Evolutionary conservation across 2,888 invertebrate species (phyloP).

Genomic region (Icerya purchasi): DNA sequence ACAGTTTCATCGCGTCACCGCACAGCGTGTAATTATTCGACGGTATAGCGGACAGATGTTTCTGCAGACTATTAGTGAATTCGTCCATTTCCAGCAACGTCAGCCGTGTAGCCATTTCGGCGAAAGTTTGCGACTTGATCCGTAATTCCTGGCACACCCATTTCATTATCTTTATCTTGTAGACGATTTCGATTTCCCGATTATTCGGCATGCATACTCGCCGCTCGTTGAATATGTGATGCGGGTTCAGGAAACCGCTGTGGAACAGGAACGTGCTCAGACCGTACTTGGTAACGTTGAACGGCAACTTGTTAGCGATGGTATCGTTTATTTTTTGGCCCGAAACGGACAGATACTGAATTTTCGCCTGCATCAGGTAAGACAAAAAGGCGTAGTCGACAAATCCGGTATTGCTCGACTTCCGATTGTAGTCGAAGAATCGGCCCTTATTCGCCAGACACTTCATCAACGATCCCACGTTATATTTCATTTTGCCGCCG

Average conservation of each 20-base stretch:
- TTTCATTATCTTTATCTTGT: background rate
- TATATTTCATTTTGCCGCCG: background rate
- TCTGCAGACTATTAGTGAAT: background rate
- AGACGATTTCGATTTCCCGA: background rate
- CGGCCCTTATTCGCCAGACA: background rate
- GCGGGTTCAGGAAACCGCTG: background rate
- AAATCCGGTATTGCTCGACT: too few species aligned
- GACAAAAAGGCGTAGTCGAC: too few species aligned
- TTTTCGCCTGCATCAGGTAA: too few species aligned
- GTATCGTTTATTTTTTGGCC: background rate
- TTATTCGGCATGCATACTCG: background rate
- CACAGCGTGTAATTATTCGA: background rate
- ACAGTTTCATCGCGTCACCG: too few species aligned
- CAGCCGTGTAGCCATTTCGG: background rate
- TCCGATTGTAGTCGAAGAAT: background rate
- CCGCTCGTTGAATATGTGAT: background rate
- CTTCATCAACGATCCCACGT: background rate
- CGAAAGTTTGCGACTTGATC: background rate
- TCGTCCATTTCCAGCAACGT: background rate
- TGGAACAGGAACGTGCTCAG: background rate
- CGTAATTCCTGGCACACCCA: background rate
- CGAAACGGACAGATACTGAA: background rate
- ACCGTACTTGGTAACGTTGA: background rate
- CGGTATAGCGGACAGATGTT: background rate
- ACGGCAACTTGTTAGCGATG: background rate